Evolutionary conservation across 2,797 vertebrate species (phyloP).

Genomic region (Scyliorhinus canicula): DNA sequence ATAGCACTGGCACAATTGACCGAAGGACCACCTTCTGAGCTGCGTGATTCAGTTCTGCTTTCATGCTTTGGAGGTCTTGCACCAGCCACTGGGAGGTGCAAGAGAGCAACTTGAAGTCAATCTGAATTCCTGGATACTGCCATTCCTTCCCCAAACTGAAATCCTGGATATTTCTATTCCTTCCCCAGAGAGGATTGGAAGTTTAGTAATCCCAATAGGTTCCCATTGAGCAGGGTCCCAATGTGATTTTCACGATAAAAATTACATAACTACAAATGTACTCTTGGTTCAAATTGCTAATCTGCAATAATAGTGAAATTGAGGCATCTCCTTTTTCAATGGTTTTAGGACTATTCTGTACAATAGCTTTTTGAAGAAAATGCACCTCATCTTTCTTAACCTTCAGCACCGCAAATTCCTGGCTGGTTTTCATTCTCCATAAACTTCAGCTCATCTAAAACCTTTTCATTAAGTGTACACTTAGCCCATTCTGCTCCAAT

Average conservation of each 20-base stretch:
- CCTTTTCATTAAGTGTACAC: background rate
- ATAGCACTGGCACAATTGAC: background rate
- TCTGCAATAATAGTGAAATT: background rate
- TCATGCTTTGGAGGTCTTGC: background rate
- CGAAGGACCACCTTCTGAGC: background rate
- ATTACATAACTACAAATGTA: background rate
- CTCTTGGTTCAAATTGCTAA: background rate
- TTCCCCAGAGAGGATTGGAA: background rate
- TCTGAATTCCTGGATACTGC: background rate
- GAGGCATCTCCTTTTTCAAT: background rate
- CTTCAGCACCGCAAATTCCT: background rate
- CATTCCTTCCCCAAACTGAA: background rate
- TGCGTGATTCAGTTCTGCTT: background rate
- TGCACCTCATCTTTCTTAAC: background rate
- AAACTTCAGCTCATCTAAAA: background rate
- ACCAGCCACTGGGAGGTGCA: background rate
- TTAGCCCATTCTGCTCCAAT: background rate
- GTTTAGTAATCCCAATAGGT: background rate
- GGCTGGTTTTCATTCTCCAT: background rate
- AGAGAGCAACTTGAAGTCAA: background rate
- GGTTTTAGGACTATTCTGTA: background rate
- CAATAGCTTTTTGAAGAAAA: background rate
- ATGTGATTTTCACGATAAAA: background rate
- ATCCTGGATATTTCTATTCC: background rate
- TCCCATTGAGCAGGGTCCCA: background rate